phyloP scores from a whole-genome alignment of 2,888 invertebrate species.

The Bruchidius siliquastri region DNA sequence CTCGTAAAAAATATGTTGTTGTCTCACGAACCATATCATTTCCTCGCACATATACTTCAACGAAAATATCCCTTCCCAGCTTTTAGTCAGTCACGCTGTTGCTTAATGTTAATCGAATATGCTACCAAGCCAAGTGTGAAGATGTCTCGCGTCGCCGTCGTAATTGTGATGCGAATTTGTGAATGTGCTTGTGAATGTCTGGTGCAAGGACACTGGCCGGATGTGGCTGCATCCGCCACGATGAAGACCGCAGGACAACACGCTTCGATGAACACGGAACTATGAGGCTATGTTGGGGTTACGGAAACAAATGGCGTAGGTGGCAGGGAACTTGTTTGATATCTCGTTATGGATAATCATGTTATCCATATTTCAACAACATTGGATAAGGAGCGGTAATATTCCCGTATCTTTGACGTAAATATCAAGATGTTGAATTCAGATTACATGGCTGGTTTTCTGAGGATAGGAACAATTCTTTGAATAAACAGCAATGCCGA shows the following conservation, averaged over 20 bases:
- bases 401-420: too few species aligned
- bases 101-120: background rate
- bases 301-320: background rate
- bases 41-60: too few species aligned
- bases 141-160: background rate
- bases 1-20: too few species aligned
- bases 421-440: too few species aligned
- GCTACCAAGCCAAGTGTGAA: background rate
- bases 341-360: too few species aligned
- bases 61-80: too few species aligned
- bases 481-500: too few species aligned
- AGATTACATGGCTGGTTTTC: too few species aligned
- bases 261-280: background rate
- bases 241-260: background rate
- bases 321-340: background rate
- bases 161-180: background rate
- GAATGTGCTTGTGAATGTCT: background rate
- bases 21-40: too few species aligned
- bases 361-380: too few species aligned
- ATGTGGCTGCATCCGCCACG: background rate
- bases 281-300: background rate
- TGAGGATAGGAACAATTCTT: too few species aligned
- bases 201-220: background rate
- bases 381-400: too few species aligned
- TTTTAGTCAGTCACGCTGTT: conserved; percentile 2